Base-by-base conservation (phyloP, 1,140 invertebrate genomes). In the Apis laboriosa region DNA sequence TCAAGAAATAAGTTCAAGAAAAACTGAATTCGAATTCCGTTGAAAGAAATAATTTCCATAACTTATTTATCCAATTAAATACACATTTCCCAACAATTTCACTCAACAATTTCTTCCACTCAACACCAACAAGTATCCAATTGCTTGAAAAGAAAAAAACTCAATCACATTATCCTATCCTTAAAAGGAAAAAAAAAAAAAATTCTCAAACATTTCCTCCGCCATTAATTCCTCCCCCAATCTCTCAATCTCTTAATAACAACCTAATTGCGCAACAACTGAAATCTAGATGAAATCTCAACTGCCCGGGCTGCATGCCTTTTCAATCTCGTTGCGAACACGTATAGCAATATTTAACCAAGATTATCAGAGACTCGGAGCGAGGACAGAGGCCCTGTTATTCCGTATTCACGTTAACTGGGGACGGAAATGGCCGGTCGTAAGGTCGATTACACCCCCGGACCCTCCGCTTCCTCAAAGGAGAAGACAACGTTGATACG, bases 401-500 rank as follows among this genome's bases (percentile, higher is more conserved):
- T 77, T 81, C 81, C 72, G 82, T 34, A 82, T 82, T 82, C 80
- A 77, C 70, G 81, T 71, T 83, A 83, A 78, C 75, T 70, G 81
- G 77, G 77, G 77, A 64, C 72, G 76, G 74, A 75, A 87, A 87
- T 84, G 86, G 67, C 63, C 64, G 53, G 80, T 72, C 58, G 71
- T 75, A 84, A 84, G 77, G 86, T 87, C 86, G 86, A 87, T 87
- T 87, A 84, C 82, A 71, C 68, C 56, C 64, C 68, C 56, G 60
- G 77, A 70, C 77, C 61, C 58, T 9, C 61, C 71, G 72, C 75
- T 77, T 76, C 61, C 5, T 73, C 73, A 53, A 68, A 82, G 61
- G 55, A 81, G 83, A 87, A 84, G 86, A 87, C 86, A 87, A 87
- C 68, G 86, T 77, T 83, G 85, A 87, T 87, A 82, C 77, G 86